Evolutionary conservation across 2,888 invertebrate genomes (phyloP).

Genomic region (Hipparchia semele): DNA sequence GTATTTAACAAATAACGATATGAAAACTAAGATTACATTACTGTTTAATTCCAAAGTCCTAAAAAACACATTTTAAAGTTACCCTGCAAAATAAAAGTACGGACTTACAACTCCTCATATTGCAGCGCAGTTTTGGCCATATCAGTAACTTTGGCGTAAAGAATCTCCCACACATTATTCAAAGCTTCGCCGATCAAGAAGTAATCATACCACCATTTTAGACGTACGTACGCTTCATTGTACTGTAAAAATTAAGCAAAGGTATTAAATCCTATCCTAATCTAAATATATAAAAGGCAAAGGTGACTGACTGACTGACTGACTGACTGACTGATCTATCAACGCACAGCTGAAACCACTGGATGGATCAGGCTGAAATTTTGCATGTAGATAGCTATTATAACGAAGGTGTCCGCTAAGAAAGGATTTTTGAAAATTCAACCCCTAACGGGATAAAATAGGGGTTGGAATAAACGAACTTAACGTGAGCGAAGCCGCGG

Average conservation of each 20-base stretch:
- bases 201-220: constrained; percentile 90
- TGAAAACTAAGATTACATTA: background rate
- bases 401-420: too few relatives aligned
- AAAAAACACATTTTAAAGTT: background rate
- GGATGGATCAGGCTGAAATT: too few relatives aligned
- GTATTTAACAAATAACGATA: background rate
- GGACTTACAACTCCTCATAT: constrained; percentile 88
- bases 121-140: constrained; percentile 90
- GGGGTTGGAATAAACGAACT: too few relatives aligned
- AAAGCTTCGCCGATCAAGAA: constrained; percentile 88
- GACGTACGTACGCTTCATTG: constrained; percentile 84
- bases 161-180: constrained; percentile 84
- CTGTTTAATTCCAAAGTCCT: background rate
- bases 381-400: too few relatives aligned
- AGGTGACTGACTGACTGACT: too few relatives aligned
- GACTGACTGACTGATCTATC: too few relatives aligned
- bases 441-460: too few relatives aligned
- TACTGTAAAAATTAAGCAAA: constrained; percentile 59
- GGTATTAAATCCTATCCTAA: background rate
- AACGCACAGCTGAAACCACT: too few relatives aligned
- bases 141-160: constrained; percentile 88
- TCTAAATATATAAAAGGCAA: too few relatives aligned
- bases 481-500: too few relatives aligned
- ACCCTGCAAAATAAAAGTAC: background rate
- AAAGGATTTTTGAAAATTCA: too few relatives aligned